These are phyloP conservation scores for Astropecten irregularis DNA, from an alignment of 53 echinoderm and acorn worm genomes.

Conservation along the genomic window DNA sequence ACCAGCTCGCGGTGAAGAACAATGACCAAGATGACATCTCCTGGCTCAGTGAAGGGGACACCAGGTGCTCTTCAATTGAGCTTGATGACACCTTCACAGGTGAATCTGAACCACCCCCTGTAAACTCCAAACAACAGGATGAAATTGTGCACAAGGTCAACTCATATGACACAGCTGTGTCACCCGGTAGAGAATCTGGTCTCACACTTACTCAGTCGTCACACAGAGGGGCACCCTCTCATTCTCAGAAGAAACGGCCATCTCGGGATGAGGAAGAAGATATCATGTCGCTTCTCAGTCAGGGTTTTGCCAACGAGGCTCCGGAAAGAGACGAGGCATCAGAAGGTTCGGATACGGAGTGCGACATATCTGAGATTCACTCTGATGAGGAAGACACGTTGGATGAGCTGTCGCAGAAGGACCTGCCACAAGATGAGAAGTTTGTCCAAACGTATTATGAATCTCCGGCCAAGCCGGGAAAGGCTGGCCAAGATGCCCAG, in stretches of 20 bases:
- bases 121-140: slow-evolving; percentile 10
- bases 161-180: neutral
- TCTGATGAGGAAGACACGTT: neutral
- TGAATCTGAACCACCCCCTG: slow-evolving; percentile 26
- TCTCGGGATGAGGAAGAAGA: slow-evolving; percentile 20
- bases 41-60: slow-evolving; percentile 35
- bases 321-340: neutral
- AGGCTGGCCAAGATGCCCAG: neutral
- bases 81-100: slow-evolving; percentile 17
- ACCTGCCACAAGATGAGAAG: neutral
- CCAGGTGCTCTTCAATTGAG: slow-evolving; percentile 34
- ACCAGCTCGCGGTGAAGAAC: neutral
- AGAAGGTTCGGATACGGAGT: slow-evolving; percentile 36
- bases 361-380: slow-evolving; percentile 15
- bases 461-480: slow-evolving; percentile 34
- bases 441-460: slow-evolving; percentile 41
- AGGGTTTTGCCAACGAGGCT: neutral
- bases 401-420: slow-evolving; percentile 8
- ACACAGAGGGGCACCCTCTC: neutral
- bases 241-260: neutral
- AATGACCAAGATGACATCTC: slow-evolving; percentile 35
- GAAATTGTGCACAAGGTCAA: neutral
- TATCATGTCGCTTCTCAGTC: slow-evolving; percentile 38
- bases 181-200: neutral
- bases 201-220: neutral